These are phyloP conservation scores for Spodoptera exigua DNA, from an alignment of 2,888 invertebrate genomes.

Conservation along the genomic window DNA sequence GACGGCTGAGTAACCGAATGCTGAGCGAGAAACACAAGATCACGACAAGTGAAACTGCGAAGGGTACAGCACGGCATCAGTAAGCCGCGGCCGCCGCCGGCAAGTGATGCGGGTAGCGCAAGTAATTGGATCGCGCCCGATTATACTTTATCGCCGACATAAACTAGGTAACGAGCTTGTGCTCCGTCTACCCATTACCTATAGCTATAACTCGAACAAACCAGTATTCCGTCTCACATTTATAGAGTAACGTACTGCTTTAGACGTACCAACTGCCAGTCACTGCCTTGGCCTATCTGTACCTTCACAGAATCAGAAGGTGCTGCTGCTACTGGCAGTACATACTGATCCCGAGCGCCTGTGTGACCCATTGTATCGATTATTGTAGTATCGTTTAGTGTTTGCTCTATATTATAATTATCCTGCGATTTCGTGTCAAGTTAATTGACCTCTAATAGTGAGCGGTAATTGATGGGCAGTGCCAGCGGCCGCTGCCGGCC, in stretches of 20 bases:
- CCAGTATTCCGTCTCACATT: too few species aligned
- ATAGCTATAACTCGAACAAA: background rate
- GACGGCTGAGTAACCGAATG: too few species aligned
- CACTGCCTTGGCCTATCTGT: too few species aligned
- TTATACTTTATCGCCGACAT: slow-evolving; percentile 43
- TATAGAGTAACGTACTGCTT: too few species aligned
- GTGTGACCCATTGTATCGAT: background rate
- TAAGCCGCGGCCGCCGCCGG: background rate
- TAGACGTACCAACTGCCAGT: too few species aligned
- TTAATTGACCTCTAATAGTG: slow-evolving; percentile 28
- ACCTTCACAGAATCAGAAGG: too few species aligned
- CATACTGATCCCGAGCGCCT: too few species aligned
- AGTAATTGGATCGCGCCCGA: slow-evolving; percentile 54
- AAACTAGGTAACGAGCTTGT: slow-evolving; percentile 46
- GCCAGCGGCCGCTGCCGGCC: slow-evolving; percentile 10
- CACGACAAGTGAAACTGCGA: slow-evolving; percentile 9
- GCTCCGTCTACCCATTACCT: slow-evolving; percentile 28
- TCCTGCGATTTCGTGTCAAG: slow-evolving; percentile 30
- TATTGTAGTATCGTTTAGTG: slow-evolving; percentile 6
- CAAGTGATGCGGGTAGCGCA: slow-evolving; percentile 39
- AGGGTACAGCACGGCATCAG: background rate
- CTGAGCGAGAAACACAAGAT: too few species aligned
- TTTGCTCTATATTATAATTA: slow-evolving; percentile 16
- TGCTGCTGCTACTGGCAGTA: too few species aligned
- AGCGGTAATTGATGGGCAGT: slow-evolving; percentile 17